Evolutionary conservation across 2,888 invertebrate genomes (phyloP).

Genomic region (Apantesis nais): DNA sequence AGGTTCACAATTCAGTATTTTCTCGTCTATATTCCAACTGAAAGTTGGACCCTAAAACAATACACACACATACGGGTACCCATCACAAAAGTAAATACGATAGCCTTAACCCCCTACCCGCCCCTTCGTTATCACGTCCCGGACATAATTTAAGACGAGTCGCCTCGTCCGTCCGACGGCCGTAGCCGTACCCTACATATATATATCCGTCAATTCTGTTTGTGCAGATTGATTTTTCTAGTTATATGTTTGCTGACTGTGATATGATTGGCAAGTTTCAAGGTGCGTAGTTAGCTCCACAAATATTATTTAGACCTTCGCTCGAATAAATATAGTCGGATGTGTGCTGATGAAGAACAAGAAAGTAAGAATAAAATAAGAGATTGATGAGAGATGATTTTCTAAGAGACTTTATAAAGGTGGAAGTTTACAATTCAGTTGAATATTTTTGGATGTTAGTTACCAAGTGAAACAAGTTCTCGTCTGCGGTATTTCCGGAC

Average conservation of each 20-base stretch:
- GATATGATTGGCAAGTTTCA: slow-evolving; percentile 24
- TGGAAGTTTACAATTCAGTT: neutral
- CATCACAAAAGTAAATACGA: slow-evolving; percentile 63
- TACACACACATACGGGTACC: slow-evolving; percentile 47
- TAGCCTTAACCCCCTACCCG: slow-evolving; percentile 46
- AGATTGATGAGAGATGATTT: neutral
- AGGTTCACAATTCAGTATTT: neutral
- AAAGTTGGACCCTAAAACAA: slow-evolving; percentile 50
- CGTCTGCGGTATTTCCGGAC: too few relatives aligned
- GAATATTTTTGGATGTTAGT: neutral
- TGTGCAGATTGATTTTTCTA: slow-evolving; percentile 51
- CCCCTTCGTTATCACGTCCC: slow-evolving; percentile 79
- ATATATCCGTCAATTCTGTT: slow-evolving; percentile 53
- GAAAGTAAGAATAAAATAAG: neutral
- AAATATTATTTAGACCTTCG: slow-evolving; percentile 12
- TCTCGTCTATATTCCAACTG: neutral
- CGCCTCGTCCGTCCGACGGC: slow-evolving; percentile 42
- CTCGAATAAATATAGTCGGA: neutral
- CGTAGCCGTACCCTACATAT: slow-evolving; percentile 22
- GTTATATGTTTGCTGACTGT: slow-evolving; percentile 24
- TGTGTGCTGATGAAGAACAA: neutral
- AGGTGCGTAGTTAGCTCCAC: slow-evolving; percentile 13
- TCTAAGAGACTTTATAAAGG: neutral
- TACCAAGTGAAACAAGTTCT: too few relatives aligned
- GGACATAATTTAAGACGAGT: slow-evolving; percentile 81